Base-by-base conservation (phyloP, 2,888 invertebrate species). In the Erebia palarica region DNA sequence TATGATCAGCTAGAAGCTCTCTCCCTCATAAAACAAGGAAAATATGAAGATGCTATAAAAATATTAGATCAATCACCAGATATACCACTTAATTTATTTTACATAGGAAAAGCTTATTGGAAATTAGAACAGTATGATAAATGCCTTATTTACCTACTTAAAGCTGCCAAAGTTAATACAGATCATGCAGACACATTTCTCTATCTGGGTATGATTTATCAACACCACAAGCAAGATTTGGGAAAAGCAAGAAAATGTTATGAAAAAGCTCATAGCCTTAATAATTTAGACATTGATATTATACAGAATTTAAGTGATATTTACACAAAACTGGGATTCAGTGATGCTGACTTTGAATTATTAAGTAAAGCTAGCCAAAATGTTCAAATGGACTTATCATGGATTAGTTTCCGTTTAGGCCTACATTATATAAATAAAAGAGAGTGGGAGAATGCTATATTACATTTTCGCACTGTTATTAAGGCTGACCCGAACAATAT, bases 381-480 rank as follows among this genome's bases (percentile, higher is more conserved):
- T 80, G 92, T 93, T 76, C 87, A 87, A 27, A 85, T 81, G 57
- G 91, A 94, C 65, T 94, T 95, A 57, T 94, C 95, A 76, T 98
- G 98, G 96, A 95, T 97, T 21, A 95, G 96, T 94, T 94, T 98
- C 67, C 96, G 98, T 84, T 92, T 98, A 66, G 98, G 98, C 1
- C 90, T 98, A 64, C 95, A 96, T 84, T 96, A 97, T 85, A 92
- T 97, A 75, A 96, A 95, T 78, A 94, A 95, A 77, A 95, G 95
- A 75, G 95, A 97, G 77, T 95, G 95, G 82, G 94, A 95, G 76
- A 95, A 95, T 80, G 97, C 98, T 16, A 96, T 98, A 64, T 94
- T 95, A 72, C 95, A 96, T 80, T 95, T 98, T 76, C 95, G 97
- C 79, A 94, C 94, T 83, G 96, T 96, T 61, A 94, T 97, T 9